Evolutionary conservation across 1,140 invertebrate species (phyloP).

Genomic region (Papilio machaon): DNA sequence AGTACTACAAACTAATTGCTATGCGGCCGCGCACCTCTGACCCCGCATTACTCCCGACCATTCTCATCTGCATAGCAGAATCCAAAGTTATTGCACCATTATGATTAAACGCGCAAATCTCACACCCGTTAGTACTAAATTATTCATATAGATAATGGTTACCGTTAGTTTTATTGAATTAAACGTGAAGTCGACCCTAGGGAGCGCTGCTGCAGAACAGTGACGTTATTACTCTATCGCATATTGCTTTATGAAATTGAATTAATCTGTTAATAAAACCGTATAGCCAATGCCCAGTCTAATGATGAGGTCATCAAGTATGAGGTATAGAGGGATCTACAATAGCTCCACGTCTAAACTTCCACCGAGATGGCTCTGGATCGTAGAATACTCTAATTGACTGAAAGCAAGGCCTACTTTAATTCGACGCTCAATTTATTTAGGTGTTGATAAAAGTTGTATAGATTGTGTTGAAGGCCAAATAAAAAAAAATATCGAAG

Average conservation of each 20-base stretch:
- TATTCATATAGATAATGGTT: conserved; percentile 68
- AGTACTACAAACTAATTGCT: conserved; percentile 58
- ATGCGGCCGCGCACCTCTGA: conserved; percentile 55
- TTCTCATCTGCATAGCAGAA: conserved; percentile 43
- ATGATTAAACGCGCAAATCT: conserved; percentile 65
- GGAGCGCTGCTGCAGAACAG: neutral
- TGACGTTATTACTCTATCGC: neutral
- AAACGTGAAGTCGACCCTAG: neutral
- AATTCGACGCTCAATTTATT: too few relatives aligned
- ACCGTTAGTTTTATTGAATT: conserved; percentile 69
- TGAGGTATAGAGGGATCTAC: neutral
- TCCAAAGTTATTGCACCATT: conserved; percentile 56
- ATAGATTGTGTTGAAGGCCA: too few relatives aligned
- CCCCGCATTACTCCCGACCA: conserved; percentile 47
- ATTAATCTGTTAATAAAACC: neutral
- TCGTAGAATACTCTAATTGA: too few relatives aligned
- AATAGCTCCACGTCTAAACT: too few relatives aligned
- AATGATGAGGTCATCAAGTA: neutral
- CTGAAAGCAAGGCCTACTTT: too few relatives aligned
- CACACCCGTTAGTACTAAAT: conserved; percentile 55
- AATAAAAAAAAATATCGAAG: too few relatives aligned
- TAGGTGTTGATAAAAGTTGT: too few relatives aligned
- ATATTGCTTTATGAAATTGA: neutral
- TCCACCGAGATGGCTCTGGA: too few relatives aligned
- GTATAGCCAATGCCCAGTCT: neutral